Conservation (phyloP, 2,888 invertebrate genomes). For the Diloba caeruleocephala region DNA sequence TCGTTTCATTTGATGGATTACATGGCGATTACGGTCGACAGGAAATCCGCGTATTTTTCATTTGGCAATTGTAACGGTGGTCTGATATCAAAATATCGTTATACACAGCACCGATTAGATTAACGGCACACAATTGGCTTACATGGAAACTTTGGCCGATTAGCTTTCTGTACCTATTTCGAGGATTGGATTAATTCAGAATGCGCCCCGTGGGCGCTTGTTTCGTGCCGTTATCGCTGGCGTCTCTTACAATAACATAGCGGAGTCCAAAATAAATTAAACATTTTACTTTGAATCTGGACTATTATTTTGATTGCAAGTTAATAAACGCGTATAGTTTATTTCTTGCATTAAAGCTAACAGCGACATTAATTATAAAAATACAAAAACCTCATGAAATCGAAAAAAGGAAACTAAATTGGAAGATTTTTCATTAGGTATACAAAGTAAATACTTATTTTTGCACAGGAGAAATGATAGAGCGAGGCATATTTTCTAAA, state of each 20-base stretch:
- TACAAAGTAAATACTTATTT: too few relatives aligned
- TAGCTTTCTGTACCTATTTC: slow-evolving; percentile 71
- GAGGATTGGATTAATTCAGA: slow-evolving; percentile 80
- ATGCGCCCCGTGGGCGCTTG: slow-evolving; percentile 71
- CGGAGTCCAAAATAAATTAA: slow-evolving; percentile 72
- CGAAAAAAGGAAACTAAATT: too few relatives aligned
- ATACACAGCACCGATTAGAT: slow-evolving; percentile 86
- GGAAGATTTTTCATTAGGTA: too few relatives aligned
- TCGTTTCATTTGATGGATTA: slow-evolving; percentile 85
- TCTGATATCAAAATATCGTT: slow-evolving; percentile 81
- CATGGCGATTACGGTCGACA: slow-evolving; percentile 81
- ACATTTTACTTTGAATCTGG: slow-evolving; percentile 60
- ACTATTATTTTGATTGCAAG: background rate
- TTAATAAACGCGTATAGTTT: too few relatives aligned
- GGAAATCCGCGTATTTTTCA: slow-evolving; percentile 87
- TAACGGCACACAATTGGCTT: slow-evolving; percentile 85
- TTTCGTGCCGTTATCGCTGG: slow-evolving; percentile 73
- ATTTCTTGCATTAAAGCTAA: too few relatives aligned
- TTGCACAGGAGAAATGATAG: too few relatives aligned
- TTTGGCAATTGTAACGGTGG: slow-evolving; percentile 80
- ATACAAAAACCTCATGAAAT: too few relatives aligned
- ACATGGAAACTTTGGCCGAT: slow-evolving; percentile 82
- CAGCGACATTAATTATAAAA: too few relatives aligned
- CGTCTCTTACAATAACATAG: slow-evolving; percentile 72
- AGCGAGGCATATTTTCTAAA: too few relatives aligned